A percentile compares a stretch with the other conserved stretches of the same genome.
phyloP scores from a whole-genome alignment of 1,140 invertebrate species.

The Drosophila aff. region DNA sequence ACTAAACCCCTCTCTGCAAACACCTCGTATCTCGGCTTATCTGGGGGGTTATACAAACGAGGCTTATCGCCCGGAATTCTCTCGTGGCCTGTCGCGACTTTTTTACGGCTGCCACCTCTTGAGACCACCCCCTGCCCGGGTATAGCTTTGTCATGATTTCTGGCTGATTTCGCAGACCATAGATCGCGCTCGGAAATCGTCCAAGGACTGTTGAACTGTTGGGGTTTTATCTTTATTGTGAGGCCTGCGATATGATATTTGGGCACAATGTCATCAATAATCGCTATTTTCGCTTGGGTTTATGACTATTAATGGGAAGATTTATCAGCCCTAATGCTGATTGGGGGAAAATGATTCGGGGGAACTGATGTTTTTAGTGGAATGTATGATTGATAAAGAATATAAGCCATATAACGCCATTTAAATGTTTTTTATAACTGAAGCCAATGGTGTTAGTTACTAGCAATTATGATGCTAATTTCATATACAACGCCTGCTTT shows the following conservation, averaged over 20 bases:
- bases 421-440: not conserved
- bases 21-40: constrained; percentile 37
- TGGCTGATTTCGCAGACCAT: constrained; percentile 35
- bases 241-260: constrained; percentile 15
- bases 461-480: not conserved
- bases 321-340: constrained; percentile 40
- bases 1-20: constrained; percentile 34
- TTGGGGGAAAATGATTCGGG: constrained; percentile 18
- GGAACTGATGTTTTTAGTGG: constrained; percentile 1
- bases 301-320: constrained; percentile 18
- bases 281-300: constrained; percentile 22
- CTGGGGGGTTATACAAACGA: constrained; percentile 28
- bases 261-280: constrained; percentile 36
- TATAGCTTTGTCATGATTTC: constrained; percentile 68
- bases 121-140: constrained; percentile 33
- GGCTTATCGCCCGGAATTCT: constrained; percentile 45
- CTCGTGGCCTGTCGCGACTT: constrained; percentile 32
- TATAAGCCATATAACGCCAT: not conserved
- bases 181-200: constrained; percentile 12
- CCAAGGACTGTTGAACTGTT: constrained; percentile 22
- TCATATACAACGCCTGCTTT: constrained; percentile 5
- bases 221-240: constrained; percentile 36
- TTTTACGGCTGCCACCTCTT: constrained; percentile 19
- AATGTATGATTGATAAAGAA: constrained; percentile 8
- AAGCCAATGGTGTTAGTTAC: not conserved